Base-by-base conservation (phyloP, 2,113 vertebrate genomes). In the Ammodytes dubius region DNA sequence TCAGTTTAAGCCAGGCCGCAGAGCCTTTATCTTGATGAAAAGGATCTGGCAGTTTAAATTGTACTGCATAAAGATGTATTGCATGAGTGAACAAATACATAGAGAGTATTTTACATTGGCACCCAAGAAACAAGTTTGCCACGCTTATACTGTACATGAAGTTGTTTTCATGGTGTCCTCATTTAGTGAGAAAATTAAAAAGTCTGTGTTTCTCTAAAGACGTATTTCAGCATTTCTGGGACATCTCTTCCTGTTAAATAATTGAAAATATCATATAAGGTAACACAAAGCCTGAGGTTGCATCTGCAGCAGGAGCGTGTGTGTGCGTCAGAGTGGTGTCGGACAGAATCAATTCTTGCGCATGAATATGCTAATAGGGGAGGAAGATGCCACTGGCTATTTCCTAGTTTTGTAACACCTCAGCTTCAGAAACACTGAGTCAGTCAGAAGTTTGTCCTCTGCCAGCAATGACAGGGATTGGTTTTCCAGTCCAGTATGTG, bases 351-450 rank as follows among this genome's bases (percentile, higher is more conserved):
- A 46, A 37, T 84, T 84, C 76, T 73, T 65, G 37, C 27, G 27
- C 86, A 89, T 86, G 75, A 91, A 91, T 89, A 91, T 91, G 89
- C 65, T 82, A 90, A 91, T 87, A 17, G 15, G 63, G 57, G 69
- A 74, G 64, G 12, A 75, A 37, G 64, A 59, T 49, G 86, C 88
- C 87, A 83, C 58, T 58, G 88, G 90, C 83, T 86, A 75, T 82
- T 89, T 88, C 79, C 43, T 70, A 79, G 74, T 69, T 58, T 82
- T 79, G 54, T 85, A 84, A 85, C 82, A 87, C 83, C 82, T 87
- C 86, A 72, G 83, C 74, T 83, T 74, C 71, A 53, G 74, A 9
- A 81, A 57, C 71, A 54, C 47, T 59, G 59, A 83, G 72, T 87
- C 78, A 59, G 79, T 88, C 90, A 91, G 87, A 79, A 85, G 81